Percentiles rank a stretch among this genome's conserved stretches.
These are phyloP conservation scores for Aplidium turbinatum DNA, from an alignment of 23 tunicate genomes.

Conservation along the genomic window DNA sequence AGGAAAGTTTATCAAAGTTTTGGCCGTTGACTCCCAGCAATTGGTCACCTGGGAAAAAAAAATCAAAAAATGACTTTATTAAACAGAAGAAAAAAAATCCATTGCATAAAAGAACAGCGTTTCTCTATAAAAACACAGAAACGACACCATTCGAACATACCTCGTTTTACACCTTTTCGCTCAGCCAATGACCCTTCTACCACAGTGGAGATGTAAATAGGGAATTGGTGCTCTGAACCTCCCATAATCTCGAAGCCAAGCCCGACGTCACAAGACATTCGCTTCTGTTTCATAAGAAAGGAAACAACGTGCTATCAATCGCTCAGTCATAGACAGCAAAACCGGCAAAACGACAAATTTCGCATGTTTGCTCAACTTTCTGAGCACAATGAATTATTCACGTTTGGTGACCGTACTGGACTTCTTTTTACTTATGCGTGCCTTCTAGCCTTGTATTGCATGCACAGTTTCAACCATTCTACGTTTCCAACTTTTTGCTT, in stretches of 20 bases:
- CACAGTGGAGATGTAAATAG: constrained; percentile 78
- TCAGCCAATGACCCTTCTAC: constrained; percentile 65
- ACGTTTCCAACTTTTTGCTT: too few relatives aligned
- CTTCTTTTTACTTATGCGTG: too few relatives aligned
- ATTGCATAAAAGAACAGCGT: not conserved
- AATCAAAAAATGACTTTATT: not conserved
- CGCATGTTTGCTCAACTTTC: too few relatives aligned
- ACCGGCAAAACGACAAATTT: too few relatives aligned
- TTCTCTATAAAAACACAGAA: not conserved
- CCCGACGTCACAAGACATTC: constrained; percentile 68
- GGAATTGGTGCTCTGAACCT: constrained; percentile 64
- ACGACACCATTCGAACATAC: constrained; percentile 23
- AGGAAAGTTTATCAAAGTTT: constrained; percentile 88
- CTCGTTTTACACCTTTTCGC: constrained; percentile 88
- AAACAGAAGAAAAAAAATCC: not conserved
- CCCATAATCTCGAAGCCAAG: constrained; percentile 79
- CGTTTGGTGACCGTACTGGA: too few relatives aligned
- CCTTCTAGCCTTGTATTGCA: too few relatives aligned
- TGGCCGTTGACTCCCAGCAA: constrained; percentile 88
- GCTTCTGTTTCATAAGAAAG: constrained; percentile 27
- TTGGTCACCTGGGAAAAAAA: constrained; percentile 55
- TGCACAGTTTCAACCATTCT: too few relatives aligned
- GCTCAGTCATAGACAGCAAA: too few relatives aligned
- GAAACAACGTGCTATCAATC: too few relatives aligned
- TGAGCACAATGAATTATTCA: too few relatives aligned